Conservation (phyloP, 1,140 invertebrate species). For the Diachasma alloeum region DNA sequence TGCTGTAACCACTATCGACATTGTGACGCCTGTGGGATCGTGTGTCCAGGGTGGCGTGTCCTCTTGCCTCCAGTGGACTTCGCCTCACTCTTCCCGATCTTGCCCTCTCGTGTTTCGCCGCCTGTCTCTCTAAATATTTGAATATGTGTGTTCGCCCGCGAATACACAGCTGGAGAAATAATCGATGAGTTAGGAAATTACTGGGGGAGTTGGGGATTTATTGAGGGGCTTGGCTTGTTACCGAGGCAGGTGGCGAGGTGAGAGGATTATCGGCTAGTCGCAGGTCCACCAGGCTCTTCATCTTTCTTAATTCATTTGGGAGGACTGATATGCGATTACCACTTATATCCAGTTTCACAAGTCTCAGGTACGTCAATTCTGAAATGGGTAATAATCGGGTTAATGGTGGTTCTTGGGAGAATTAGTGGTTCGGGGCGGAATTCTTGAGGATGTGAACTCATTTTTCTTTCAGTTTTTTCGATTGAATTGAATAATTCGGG, state of each 20-base stretch:
- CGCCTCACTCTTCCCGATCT: slow-evolving; percentile 52
- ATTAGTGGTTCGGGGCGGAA: too few species aligned
- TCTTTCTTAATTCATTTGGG: slow-evolving; percentile 85
- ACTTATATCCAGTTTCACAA: slow-evolving; percentile 87
- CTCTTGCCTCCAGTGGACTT: slow-evolving; percentile 62
- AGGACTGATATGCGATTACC: slow-evolving; percentile 87
- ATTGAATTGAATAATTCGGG: too few species aligned
- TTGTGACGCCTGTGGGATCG: slow-evolving; percentile 71
- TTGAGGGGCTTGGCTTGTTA: slow-evolving; percentile 64
- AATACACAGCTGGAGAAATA: slow-evolving; percentile 79
- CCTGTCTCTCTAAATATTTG: slow-evolving; percentile 91
- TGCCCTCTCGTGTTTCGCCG: slow-evolving; percentile 72
- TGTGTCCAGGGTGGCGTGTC: slow-evolving; percentile 65
- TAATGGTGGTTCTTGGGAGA: too few species aligned
- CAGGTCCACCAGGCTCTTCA: slow-evolving; percentile 82
- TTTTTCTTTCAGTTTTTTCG: not conserved
- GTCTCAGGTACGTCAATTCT: slow-evolving; percentile 87
- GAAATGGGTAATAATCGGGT: slow-evolving; percentile 42
- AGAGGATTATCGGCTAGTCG: slow-evolving; percentile 88
- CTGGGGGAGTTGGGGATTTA: not conserved
- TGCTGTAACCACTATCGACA: slow-evolving; percentile 89
- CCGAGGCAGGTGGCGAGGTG: slow-evolving; percentile 88
- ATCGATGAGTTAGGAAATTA: not conserved
- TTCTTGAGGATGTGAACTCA: not conserved
- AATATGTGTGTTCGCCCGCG: slow-evolving; percentile 93